Percentiles rank a stretch among this genome's conserved stretches.
Conservation (phyloP, 2,797 vertebrate species). For the Simalia tracyae region DNA sequence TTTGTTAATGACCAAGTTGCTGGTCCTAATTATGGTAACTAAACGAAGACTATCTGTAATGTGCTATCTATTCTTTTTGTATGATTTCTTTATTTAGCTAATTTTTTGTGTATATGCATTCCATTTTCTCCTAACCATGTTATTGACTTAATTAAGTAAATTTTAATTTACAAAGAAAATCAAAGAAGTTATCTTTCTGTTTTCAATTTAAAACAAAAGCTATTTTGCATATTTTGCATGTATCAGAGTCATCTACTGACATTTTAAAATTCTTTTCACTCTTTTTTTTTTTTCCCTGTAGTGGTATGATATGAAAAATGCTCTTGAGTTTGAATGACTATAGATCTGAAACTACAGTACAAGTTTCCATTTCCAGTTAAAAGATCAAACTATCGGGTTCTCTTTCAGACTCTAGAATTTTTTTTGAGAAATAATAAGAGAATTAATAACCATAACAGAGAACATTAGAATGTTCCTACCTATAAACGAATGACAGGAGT, state of each 20-base stretch:
- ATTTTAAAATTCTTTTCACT: neutral
- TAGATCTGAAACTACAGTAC: neutral
- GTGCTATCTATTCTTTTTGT: neutral
- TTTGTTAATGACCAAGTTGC: neutral
- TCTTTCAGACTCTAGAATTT: neutral
- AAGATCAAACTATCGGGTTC: neutral
- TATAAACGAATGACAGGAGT: neutral
- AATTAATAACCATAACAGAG: neutral
- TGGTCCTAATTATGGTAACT: neutral
- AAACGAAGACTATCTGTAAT: neutral
- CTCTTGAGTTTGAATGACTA: neutral
- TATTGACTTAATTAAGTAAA: neutral
- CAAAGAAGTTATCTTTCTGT: neutral
- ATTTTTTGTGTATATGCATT: neutral
- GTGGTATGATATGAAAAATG: neutral
- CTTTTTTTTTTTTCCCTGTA: neutral
- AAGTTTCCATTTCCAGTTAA: neutral
- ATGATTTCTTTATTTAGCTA: neutral
- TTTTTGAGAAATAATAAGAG: neutral
- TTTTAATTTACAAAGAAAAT: neutral
- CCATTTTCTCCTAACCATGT: neutral
- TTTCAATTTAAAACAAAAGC: neutral
- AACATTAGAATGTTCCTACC: neutral
- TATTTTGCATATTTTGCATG: neutral
- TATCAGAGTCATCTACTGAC: neutral